These are phyloP conservation scores for Cyanocitta stelleri DNA, from an alignment of 2,113 vertebrate genomes.

Conservation along the genomic window DNA sequence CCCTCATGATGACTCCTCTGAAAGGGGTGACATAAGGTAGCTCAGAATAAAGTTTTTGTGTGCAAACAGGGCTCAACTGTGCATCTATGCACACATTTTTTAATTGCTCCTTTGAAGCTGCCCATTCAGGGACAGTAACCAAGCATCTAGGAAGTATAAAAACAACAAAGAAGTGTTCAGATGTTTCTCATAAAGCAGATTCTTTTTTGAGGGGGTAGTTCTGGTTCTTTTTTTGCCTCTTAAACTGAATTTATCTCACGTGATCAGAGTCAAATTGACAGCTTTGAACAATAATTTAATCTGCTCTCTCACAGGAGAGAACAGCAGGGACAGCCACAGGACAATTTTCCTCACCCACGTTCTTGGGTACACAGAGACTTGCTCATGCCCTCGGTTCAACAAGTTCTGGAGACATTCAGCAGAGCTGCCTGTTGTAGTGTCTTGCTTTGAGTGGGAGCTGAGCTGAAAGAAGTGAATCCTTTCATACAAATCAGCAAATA, in stretches of 20 bases:
- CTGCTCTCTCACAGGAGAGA: neutral
- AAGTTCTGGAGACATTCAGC: neutral
- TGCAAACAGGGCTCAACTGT: slow-evolving; percentile 66
- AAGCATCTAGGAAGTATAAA: slow-evolving; percentile 61
- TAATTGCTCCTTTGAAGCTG: slow-evolving; percentile 68
- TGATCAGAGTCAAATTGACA: slow-evolving; percentile 26
- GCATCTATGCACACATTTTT: slow-evolving; percentile 61
- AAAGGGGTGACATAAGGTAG: slow-evolving; percentile 72
- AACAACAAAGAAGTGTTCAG: slow-evolving; percentile 57
- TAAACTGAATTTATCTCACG: slow-evolving; percentile 40
- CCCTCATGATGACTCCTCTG: slow-evolving; percentile 65
- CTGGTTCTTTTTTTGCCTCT: neutral
- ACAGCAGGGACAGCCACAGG: neutral
- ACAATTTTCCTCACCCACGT: neutral
- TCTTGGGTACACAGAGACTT: neutral
- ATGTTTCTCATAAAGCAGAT: slow-evolving; percentile 48
- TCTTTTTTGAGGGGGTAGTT: neutral
- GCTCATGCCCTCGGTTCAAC: neutral
- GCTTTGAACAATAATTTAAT: slow-evolving; percentile 5
- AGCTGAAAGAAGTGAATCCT: neutral
- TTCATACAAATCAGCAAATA: neutral
- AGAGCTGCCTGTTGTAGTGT: neutral
- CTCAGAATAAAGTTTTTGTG: slow-evolving; percentile 71
- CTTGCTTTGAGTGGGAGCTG: neutral
- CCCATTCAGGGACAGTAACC: slow-evolving; percentile 41